Conservation (phyloP, 2,113 vertebrate species). For the Platysternon megacephalum region DNA sequence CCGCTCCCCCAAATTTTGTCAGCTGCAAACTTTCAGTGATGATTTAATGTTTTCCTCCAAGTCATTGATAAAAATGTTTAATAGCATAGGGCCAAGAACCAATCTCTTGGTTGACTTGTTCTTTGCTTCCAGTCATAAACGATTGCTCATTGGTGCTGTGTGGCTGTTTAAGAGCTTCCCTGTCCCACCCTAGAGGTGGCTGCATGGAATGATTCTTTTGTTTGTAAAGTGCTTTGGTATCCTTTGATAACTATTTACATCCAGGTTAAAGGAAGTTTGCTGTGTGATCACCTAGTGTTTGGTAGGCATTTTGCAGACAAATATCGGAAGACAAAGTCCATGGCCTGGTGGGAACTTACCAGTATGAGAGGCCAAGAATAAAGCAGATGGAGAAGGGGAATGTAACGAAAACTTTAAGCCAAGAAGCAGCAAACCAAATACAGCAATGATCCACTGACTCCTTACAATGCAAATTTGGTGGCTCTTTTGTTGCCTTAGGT, state of each 20-base stretch:
- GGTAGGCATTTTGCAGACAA: neutral
- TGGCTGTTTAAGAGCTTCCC: neutral
- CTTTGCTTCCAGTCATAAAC: neutral
- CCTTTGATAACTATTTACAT: neutral
- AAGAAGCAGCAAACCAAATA: neutral
- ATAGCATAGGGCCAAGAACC: no score
- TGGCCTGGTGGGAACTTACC: neutral
- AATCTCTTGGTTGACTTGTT: neutral
- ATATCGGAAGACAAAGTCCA: neutral
- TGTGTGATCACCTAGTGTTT: neutral
- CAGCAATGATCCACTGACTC: neutral
- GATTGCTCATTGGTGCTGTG: neutral
- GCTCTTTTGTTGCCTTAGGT: neutral
- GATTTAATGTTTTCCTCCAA: no score
- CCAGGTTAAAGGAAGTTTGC: neutral
- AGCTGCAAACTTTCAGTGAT: no score
- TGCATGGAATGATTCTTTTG: neutral
- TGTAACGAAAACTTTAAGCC: neutral
- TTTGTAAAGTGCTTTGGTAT: neutral
- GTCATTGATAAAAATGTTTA: no score
- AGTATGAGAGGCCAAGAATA: neutral
- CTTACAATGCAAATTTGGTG: neutral
- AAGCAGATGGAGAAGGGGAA: neutral
- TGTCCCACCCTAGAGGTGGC: neutral
- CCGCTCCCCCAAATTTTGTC: no score